Evolutionary conservation across 2,888 invertebrate genomes (phyloP).

Genomic region (Phaonia tiefii): DNA sequence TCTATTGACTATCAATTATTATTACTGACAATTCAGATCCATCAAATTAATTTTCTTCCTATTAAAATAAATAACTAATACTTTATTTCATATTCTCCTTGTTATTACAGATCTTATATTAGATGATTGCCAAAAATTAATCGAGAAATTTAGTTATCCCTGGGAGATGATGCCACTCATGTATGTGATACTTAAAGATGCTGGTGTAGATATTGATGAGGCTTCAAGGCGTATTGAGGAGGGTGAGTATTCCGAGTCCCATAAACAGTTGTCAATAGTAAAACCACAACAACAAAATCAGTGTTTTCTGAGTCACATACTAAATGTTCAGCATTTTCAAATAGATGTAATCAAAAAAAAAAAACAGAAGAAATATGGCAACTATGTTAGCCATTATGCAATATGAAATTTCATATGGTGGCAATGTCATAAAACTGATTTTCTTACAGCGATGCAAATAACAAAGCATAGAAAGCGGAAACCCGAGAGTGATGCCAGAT

Average conservation of each 20-base stretch:
- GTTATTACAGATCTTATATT: conserved; percentile 77
- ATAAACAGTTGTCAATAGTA: not conserved
- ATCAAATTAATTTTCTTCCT: not conserved
- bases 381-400: too few species aligned
- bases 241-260: conserved; percentile 82
- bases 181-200: conserved; percentile 89
- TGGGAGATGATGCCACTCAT: conserved; percentile 91
- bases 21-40: too few species aligned
- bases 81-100: conserved; percentile 45
- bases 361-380: conserved; percentile 2
- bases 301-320: conserved; percentile 60
- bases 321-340: not conserved
- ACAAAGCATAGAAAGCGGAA: conserved; percentile 43
- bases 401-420: conserved; percentile 12
- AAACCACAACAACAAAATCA: conserved; percentile 37
- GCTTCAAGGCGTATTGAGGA: conserved; percentile 88
- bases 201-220: conserved; percentile 87
- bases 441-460: conserved; percentile 56
- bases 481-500: conserved; percentile 47
- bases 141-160: conserved; percentile 89
- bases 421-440: conserved; percentile 25
- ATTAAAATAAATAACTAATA: not conserved
- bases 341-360: conserved; percentile 20
- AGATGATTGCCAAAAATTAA: conserved; percentile 84
- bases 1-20: too few species aligned